These are phyloP conservation scores for Dynastes grantii DNA, from an alignment of 2,888 invertebrate species.

Conservation along the genomic window DNA sequence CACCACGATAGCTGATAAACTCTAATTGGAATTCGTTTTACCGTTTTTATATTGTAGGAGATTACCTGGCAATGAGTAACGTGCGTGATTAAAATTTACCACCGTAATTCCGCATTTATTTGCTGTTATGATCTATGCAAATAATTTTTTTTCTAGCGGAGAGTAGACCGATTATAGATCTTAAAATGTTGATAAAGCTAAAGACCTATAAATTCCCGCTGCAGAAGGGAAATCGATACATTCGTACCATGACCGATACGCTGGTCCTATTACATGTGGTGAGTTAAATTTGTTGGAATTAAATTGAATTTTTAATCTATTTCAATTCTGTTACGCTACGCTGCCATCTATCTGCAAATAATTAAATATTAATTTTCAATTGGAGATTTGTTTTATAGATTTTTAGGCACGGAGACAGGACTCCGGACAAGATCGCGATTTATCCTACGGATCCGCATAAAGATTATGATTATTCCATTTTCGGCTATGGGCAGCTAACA, in stretches of 20 bases:
- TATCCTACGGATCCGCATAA: conserved; percentile 80
- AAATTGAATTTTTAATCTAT: neutral
- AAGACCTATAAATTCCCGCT: conserved; percentile 28
- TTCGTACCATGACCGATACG: conserved; percentile 41
- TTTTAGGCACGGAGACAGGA: conserved; percentile 83
- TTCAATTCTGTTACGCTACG: neutral
- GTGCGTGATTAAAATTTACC: neutral
- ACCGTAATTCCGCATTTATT: too few species aligned
- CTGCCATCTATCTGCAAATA: conserved; percentile 12
- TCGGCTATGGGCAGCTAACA: conserved; percentile 83
- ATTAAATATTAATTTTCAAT: conserved; percentile 4
- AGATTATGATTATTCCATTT: conserved; percentile 77
- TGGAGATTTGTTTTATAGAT: conserved; percentile 70
- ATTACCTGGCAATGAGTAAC: neutral
- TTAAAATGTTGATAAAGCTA: conserved; percentile 24
- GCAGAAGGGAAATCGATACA: conserved; percentile 14
- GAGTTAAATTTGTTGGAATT: conserved; percentile 16
- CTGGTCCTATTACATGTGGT: conserved; percentile 46
- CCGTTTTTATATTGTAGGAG: neutral
- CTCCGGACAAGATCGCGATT: conserved; percentile 75
- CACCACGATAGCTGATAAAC: neutral
- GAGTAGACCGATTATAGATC: neutral
- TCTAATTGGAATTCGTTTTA: neutral
- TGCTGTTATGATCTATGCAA: neutral
- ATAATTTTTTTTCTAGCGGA: neutral